phyloP scores from a whole-genome alignment of 2,113 vertebrate species.

The Poicephalus gulielmi region DNA sequence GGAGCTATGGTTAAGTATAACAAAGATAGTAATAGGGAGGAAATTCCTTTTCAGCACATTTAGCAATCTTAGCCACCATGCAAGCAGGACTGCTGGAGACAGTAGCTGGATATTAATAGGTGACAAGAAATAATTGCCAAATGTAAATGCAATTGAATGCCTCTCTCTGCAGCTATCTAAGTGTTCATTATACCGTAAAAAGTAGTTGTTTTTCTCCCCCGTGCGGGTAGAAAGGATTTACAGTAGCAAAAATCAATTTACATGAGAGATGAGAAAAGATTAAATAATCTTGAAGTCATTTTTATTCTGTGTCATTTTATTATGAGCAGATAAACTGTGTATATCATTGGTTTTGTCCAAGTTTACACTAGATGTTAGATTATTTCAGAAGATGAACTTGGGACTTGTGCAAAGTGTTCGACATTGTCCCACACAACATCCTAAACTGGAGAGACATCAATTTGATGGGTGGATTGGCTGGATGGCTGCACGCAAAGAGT shows the following conservation, averaged over 20 bases:
- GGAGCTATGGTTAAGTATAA: neutral
- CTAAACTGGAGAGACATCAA: neutral
- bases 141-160: slow-evolving; percentile 37
- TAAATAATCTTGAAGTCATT: slow-evolving; percentile 54
- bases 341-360: slow-evolving; percentile 43
- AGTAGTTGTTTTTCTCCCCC: neutral
- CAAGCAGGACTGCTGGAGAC: neutral
- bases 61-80: neutral
- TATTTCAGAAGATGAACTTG: slow-evolving; percentile 36
- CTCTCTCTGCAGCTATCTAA: slow-evolving; percentile 15
- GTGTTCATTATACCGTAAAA: slow-evolving; percentile 37
- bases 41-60: slow-evolving; percentile 43
- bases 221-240: neutral
- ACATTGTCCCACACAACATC: neutral
- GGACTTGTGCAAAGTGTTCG: neutral
- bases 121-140: slow-evolving; percentile 55
- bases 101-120: slow-evolving; percentile 46
- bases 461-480: neutral
- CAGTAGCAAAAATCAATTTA: slow-evolving; percentile 45
- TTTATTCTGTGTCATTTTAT: slow-evolving; percentile 63
- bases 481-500: neutral
- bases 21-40: slow-evolving; percentile 30
- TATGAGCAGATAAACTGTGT: slow-evolving; percentile 37
- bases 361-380: slow-evolving; percentile 40
- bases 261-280: slow-evolving; percentile 44